Evolutionary conservation across 2,113 vertebrate species (phyloP).

Genomic region (Stictonetta naevosa): DNA sequence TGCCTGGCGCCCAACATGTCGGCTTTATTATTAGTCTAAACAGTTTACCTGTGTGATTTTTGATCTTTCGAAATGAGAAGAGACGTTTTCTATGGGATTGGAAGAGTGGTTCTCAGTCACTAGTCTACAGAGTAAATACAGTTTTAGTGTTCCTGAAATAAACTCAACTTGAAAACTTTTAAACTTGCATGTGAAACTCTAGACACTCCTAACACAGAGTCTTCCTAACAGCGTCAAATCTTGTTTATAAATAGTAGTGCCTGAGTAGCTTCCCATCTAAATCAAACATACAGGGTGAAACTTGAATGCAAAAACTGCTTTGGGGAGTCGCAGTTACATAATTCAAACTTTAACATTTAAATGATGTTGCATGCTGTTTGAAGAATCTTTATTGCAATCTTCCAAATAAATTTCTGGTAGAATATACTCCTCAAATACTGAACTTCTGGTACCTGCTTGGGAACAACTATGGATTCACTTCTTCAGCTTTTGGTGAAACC

Average conservation of each 20-base stretch:
- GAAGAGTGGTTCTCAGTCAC: not conserved
- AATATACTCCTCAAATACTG: not conserved
- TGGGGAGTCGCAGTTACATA: not conserved
- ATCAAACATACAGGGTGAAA: not conserved
- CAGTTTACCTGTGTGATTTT: not conserved
- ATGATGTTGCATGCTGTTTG: not conserved
- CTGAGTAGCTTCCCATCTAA: not conserved
- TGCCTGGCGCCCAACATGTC: not conserved
- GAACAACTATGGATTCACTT: not conserved
- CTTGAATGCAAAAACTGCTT: not conserved
- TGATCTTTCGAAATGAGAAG: not conserved
- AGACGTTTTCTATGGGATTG: not conserved
- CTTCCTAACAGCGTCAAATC: not conserved
- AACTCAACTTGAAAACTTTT: not conserved
- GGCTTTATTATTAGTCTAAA: not conserved
- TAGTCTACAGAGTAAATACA: not conserved
- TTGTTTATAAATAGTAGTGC: not conserved
- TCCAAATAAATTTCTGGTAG: not conserved
- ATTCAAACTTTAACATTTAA: not conserved
- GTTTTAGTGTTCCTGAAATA: constrained; percentile 1
- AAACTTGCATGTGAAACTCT: not conserved
- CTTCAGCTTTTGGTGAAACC: not conserved
- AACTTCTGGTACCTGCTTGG: not conserved
- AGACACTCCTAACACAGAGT: not conserved
- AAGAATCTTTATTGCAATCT: not conserved